A percentile compares a stretch with the other conserved stretches of the same genome.
Conservation (phyloP, 1,140 invertebrate species). For the Neotoxoptera formosana region DNA sequence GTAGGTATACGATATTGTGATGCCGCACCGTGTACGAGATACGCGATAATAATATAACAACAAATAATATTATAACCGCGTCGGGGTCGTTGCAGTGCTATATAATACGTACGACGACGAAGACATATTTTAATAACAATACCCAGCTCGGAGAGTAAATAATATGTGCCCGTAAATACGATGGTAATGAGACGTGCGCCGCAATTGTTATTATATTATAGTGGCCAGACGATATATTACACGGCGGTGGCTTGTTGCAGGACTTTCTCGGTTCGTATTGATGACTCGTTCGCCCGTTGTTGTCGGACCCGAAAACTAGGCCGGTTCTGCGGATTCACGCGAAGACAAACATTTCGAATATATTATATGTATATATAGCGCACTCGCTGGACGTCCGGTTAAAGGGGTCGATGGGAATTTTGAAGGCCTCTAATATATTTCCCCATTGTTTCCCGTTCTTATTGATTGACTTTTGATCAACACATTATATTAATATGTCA, state of each 20-base stretch:
- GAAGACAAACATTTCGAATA: neutral
- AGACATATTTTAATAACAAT: constrained; percentile 33
- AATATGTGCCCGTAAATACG: neutral
- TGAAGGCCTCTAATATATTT: no score
- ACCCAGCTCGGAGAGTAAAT: neutral
- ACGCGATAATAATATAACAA: neutral
- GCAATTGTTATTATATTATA: neutral
- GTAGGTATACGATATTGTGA: neutral
- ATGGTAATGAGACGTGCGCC: neutral
- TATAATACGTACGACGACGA: neutral
- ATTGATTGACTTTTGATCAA: no score
- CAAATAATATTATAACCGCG: neutral
- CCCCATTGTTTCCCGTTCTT: no score
- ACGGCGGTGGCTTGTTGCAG: no score
- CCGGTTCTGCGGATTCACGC: neutral
- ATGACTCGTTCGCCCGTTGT: neutral
- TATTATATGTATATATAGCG: no score
- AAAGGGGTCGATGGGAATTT: neutral
- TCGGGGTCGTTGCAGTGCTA: neutral
- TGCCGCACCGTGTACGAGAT: neutral
- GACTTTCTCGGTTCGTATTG: neutral
- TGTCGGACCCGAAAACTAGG: neutral
- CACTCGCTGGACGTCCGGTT: neutral
- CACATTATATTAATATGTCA: no score
- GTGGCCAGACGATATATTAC: neutral